Percentiles rank a stretch among this genome's conserved stretches.
phyloP scores from a whole-genome alignment of 2,888 invertebrate species.

The Idaea straminata region DNA sequence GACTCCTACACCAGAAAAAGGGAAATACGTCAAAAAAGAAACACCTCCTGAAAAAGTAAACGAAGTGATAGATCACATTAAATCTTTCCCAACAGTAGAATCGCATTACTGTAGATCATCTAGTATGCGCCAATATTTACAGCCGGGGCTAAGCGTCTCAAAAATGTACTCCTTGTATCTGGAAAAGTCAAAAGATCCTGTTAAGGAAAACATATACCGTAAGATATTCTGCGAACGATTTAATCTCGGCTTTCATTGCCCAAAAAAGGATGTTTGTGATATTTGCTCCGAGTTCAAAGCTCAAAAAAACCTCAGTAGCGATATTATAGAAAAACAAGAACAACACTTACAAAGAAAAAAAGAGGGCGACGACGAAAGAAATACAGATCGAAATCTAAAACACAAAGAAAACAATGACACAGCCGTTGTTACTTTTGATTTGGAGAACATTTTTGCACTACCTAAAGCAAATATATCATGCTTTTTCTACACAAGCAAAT shows the following conservation, averaged over 20 bases:
- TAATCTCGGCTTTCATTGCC: conserved; percentile 22
- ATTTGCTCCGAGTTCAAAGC: no score
- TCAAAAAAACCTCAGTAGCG: background rate
- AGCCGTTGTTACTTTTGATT: conserved; percentile 19
- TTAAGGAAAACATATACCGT: conserved; percentile 21
- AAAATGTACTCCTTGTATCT: conserved; percentile 21
- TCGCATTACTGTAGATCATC: conserved; percentile 16
- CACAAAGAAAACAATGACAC: conserved; percentile 13
- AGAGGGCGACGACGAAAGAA: conserved; percentile 12
- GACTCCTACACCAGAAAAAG: conserved; percentile 16
- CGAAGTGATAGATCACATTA: conserved; percentile 21
- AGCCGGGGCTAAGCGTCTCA: conserved; percentile 12
- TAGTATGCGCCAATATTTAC: conserved; percentile 18
- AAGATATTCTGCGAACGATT: conserved; percentile 20
- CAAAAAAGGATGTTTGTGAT: conserved; percentile 17
- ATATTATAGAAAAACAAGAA: conserved; percentile 5
- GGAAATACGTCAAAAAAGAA: conserved; percentile 15
- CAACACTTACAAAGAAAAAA: conserved; percentile 10
- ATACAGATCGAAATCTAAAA: conserved; percentile 14
- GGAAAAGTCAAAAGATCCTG: conserved; percentile 18
- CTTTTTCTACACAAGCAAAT: conserved; percentile 21
- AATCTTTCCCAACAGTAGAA: conserved; percentile 20
- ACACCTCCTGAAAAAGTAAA: conserved; percentile 17
- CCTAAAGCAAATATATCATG: conserved; percentile 16
- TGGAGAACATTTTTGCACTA: conserved; percentile 18